phyloP scores from a whole-genome alignment of 2,888 invertebrate genomes.

The Ophraella communa region DNA sequence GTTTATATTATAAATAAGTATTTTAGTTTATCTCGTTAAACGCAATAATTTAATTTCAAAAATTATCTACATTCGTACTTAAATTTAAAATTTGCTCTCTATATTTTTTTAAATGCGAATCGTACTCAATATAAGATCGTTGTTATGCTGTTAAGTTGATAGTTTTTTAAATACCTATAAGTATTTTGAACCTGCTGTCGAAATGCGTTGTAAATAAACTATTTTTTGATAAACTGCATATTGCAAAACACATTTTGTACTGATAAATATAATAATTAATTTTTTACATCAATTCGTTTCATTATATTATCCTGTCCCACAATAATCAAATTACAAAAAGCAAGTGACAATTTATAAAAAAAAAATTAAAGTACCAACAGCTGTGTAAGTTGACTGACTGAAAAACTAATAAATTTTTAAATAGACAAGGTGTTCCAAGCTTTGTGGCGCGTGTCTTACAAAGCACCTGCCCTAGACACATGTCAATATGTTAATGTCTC shows the following conservation, averaged over 20 bases:
- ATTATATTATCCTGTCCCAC: too few relatives aligned
- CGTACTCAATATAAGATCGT: slow-evolving; percentile 36
- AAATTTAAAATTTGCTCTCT: slow-evolving; percentile 33
- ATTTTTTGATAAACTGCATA: slow-evolving; percentile 38
- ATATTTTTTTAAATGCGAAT: slow-evolving; percentile 29
- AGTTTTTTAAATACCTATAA: slow-evolving; percentile 32
- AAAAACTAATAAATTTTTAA: slow-evolving; percentile 47
- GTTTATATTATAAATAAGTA: slow-evolving; percentile 47
- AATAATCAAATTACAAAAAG: too few relatives aligned
- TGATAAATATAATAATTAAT: slow-evolving; percentile 28
- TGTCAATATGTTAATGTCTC: slow-evolving; percentile 43
- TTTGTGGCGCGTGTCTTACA: slow-evolving; percentile 50
- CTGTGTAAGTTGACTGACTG: slow-evolving; percentile 32
- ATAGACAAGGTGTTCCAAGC: slow-evolving; percentile 51
- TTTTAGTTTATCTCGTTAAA: slow-evolving; percentile 22
- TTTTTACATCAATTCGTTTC: background rate
- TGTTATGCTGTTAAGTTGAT: slow-evolving; percentile 31
- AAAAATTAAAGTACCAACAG: slow-evolving; percentile 29
- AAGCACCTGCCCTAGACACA: slow-evolving; percentile 47
- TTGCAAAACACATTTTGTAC: slow-evolving; percentile 33
- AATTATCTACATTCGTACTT: slow-evolving; percentile 24
- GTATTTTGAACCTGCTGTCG: slow-evolving; percentile 23
- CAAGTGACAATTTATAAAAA: slow-evolving; percentile 3
- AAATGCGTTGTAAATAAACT: slow-evolving; percentile 37
- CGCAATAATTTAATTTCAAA: slow-evolving; percentile 9